phyloP scores from a whole-genome alignment of 2,888 invertebrate genomes.

The Drosophila suboccidentalis region DNA sequence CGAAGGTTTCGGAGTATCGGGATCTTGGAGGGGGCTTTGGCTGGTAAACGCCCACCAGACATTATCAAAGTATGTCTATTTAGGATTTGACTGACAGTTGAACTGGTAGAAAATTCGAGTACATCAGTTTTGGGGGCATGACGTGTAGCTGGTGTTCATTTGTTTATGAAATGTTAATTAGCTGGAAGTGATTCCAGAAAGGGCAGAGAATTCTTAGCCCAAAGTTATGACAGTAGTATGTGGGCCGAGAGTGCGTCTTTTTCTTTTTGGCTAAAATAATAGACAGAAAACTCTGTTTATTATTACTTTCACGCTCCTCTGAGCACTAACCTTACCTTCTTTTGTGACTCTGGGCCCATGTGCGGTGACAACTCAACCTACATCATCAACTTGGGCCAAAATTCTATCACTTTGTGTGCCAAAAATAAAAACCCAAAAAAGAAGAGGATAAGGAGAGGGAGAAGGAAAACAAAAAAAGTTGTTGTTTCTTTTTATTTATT shows the following conservation, averaged over 20 bases:
- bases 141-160: slow-evolving; percentile 35
- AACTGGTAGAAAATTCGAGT: background rate
- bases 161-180: slow-evolving; percentile 61
- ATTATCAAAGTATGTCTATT: slow-evolving; percentile 22
- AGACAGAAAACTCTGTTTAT: slow-evolving; percentile 52
- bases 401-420: slow-evolving; percentile 17
- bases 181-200: slow-evolving; percentile 21
- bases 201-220: slow-evolving; percentile 11
- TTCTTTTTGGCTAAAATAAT: slow-evolving; percentile 23
- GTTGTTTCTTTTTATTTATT: slow-evolving; percentile 32
- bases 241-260: background rate
- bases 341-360: slow-evolving; percentile 23
- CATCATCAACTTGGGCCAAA: slow-evolving; percentile 29
- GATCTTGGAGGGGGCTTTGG: background rate
- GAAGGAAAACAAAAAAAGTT: slow-evolving; percentile 11
- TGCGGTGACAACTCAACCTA: slow-evolving; percentile 36
- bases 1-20: background rate
- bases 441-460: background rate
- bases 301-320: slow-evolving; percentile 71
- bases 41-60: slow-evolving; percentile 24
- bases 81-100: slow-evolving; percentile 38
- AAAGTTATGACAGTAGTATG: slow-evolving; percentile 20
- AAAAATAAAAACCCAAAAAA: slow-evolving; percentile 4
- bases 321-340: slow-evolving; percentile 45
- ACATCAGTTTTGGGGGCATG: slow-evolving; percentile 22